A percentile compares a stretch with the other conserved stretches of the same genome.
phyloP scores from a whole-genome alignment of 2,113 vertebrate genomes.

The Hippocampus guttulatus region DNA sequence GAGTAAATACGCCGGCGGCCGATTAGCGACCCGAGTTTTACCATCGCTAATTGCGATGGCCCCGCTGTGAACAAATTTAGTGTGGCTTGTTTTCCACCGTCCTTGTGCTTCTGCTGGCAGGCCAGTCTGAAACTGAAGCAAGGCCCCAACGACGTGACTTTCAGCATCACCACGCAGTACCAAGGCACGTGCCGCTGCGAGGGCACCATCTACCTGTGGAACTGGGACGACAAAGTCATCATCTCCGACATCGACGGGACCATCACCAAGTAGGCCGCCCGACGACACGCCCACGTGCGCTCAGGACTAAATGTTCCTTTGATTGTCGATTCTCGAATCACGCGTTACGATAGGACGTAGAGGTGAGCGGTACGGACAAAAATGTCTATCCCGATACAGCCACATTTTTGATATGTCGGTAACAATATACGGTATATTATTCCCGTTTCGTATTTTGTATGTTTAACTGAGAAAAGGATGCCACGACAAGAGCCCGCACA shows the following conservation, averaged over 20 bases:
- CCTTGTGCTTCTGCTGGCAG: conserved; percentile 58
- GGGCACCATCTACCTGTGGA: conserved; percentile 97
- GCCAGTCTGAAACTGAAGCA: conserved; percentile 88
- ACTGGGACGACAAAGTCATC: conserved; percentile 94
- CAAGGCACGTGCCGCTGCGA: conserved; percentile 96
- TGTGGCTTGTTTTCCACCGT: neutral
- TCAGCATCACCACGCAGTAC: conserved; percentile 98
- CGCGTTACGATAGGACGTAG: no score
- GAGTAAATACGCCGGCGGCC: no score
- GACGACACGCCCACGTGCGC: neutral
- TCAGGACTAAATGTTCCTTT: neutral
- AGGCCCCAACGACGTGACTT: conserved; percentile 93
- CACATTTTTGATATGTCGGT: no score
- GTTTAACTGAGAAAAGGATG: neutral
- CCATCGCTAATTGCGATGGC: no score
- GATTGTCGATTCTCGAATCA: neutral
- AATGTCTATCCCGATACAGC: no score
- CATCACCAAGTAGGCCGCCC: conserved; percentile 86
- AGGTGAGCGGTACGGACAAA: no score
- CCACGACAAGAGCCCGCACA: neutral
- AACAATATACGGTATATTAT: no score
- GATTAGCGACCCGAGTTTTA: no score
- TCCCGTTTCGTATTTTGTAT: no score
- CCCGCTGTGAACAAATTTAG: neutral
- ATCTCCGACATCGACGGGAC: conserved; percentile 98